A percentile compares a stretch with the other conserved stretches of the same genome.
Evolutionary conservation across 2,797 vertebrate genomes (phyloP).

Genomic region (Setipinna tenuifilis): DNA sequence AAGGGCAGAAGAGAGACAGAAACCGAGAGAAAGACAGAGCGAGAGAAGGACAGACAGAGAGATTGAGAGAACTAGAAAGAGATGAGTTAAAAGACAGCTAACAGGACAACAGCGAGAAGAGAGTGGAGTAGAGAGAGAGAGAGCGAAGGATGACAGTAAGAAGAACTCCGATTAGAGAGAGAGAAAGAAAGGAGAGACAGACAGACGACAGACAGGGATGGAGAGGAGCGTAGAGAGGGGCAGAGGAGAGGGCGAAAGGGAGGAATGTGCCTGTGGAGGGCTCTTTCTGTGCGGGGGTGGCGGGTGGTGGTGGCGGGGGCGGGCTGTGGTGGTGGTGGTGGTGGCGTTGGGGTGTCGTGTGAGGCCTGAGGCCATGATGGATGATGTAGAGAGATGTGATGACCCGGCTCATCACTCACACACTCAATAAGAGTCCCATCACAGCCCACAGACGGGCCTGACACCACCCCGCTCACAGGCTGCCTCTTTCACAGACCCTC

Average conservation of each 20-base stretch:
- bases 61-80: constrained; percentile 43
- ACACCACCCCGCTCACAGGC: constrained; percentile 48
- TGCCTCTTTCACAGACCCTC: constrained; percentile 45
- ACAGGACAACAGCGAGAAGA: too few relatives aligned
- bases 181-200: constrained; percentile 46
- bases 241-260: constrained; percentile 55
- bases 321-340: not conserved
- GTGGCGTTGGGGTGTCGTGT: constrained; percentile 51
- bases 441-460: constrained; percentile 76
- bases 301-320: not conserved
- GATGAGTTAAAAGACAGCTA: too few relatives aligned
- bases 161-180: constrained; percentile 31
- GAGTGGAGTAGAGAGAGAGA: too few relatives aligned
- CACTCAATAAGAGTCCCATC: constrained; percentile 77
- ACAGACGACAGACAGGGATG: not conserved
- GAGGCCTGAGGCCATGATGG: constrained; percentile 77
- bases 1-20: constrained; percentile 51
- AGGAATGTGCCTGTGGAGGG: constrained; percentile 70
- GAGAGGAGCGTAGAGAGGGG: not conserved
- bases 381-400: constrained; percentile 83
- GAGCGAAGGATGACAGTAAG: too few relatives aligned
- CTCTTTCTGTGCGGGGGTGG: constrained; percentile 73
- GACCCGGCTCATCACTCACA: constrained; percentile 85
- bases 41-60: not conserved
- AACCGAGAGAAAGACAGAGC: constrained; percentile 56